Percentiles rank a stretch among this genome's conserved stretches.
Evolutionary conservation across 2,888 invertebrate genomes (phyloP).

Genomic region (Apamea sordens): DNA sequence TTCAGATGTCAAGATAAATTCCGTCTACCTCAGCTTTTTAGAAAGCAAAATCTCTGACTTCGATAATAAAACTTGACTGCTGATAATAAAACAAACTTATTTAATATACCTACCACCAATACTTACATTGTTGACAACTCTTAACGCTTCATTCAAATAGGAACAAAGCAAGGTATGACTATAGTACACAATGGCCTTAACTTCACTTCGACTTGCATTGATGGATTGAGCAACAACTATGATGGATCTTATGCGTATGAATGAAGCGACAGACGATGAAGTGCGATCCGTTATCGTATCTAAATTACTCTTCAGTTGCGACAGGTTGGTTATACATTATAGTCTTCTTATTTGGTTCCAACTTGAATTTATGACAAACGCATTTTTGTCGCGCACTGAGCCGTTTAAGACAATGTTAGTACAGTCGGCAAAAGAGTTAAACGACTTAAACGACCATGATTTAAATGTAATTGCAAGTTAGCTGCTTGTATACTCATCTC

Average conservation of each 20-base stretch:
- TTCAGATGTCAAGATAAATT: constrained; percentile 49
- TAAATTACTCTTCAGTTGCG: constrained; percentile 19
- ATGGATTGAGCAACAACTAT: constrained; percentile 34
- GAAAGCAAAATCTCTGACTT: constrained; percentile 1
- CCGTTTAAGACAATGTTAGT: constrained; percentile 6
- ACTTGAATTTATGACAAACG: constrained; percentile 4
- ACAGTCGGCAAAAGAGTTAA: neutral
- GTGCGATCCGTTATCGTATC: constrained; percentile 28
- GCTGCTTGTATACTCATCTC: neutral
- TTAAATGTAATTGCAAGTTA: neutral
- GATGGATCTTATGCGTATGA: constrained; percentile 32
- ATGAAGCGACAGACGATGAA: constrained; percentile 29
- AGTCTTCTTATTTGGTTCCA: neutral
- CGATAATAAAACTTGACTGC: too few species aligned
- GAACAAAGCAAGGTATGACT: constrained; percentile 18
- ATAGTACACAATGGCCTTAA: constrained; percentile 12
- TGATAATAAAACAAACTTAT: constrained; percentile 3
- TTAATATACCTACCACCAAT: neutral
- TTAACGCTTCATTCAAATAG: constrained; percentile 11
- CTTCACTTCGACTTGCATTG: constrained; percentile 31
- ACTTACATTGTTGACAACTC: constrained; percentile 1
- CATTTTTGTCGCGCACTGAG: neutral
- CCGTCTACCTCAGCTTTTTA: constrained; percentile 18
- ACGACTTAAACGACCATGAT: neutral
- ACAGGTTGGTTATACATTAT: constrained; percentile 4